Evolutionary conservation across 2,113 vertebrate genomes (phyloP).

Genomic region (Aspidoscelis tigris): DNA sequence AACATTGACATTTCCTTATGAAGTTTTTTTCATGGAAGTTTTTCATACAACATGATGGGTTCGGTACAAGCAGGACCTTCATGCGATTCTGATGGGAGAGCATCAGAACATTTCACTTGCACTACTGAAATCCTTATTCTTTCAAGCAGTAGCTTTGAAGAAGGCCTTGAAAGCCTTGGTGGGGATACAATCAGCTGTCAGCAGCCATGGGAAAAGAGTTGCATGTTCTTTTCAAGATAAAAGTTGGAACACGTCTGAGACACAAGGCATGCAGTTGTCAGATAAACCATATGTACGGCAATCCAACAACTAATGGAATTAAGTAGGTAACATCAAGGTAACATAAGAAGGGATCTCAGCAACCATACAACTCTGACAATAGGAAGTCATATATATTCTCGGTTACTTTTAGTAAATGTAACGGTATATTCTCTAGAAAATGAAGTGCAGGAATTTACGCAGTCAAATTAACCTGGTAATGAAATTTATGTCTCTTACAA

Average conservation of each 20-base stretch:
- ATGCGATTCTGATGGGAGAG: neutral
- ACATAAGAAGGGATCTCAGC: conserved; percentile 4
- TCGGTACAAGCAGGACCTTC: neutral
- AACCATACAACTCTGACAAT: conserved; percentile 49
- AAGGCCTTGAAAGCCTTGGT: conserved; percentile 44
- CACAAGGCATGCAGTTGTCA: conserved; percentile 46
- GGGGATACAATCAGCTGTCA: conserved; percentile 46
- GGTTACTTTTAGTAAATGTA: conserved; percentile 24
- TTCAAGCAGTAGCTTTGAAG: conserved; percentile 40
- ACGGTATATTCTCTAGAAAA: conserved; percentile 5
- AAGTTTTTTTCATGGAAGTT: neutral
- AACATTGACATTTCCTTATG: neutral
- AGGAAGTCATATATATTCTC: conserved; percentile 34
- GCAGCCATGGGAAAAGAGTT: conserved; percentile 45
- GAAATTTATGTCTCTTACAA: neutral
- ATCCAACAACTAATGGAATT: conserved; percentile 42
- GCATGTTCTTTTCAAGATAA: conserved; percentile 50
- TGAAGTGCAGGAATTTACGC: neutral
- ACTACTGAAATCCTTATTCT: conserved; percentile 53
- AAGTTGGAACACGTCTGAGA: conserved; percentile 37
- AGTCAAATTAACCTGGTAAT: neutral
- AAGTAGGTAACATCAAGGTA: conserved; percentile 4
- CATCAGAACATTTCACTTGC: conserved; percentile 30
- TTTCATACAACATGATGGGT: neutral
- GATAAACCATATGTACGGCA: neutral